Evolutionary conservation across 2,888 invertebrate genomes (phyloP).

Genomic region (Lacanobia wlatinum): DNA sequence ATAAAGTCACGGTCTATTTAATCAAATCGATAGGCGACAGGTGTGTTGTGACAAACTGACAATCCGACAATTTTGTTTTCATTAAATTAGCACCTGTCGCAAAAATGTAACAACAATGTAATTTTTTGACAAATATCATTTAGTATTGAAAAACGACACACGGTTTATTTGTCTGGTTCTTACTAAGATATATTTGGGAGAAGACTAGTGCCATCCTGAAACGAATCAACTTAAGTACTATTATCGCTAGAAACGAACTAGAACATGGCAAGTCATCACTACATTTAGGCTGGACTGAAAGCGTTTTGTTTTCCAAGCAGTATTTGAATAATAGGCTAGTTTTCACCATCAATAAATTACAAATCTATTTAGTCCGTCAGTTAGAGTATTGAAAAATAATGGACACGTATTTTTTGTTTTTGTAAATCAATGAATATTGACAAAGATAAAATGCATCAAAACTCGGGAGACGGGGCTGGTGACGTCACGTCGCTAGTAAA

Average conservation of each 20-base stretch:
- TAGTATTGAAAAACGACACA: background rate
- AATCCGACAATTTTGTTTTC: background rate
- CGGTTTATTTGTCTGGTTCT: background rate
- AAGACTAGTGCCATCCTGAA: background rate
- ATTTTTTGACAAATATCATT: no score
- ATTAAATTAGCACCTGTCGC: background rate
- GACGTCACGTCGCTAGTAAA: no score
- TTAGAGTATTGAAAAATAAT: no score
- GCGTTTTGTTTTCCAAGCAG: background rate
- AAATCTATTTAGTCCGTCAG: no score
- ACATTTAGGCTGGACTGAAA: background rate
- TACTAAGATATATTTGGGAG: background rate
- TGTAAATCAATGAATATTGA: no score
- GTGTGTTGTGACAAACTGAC: no score
- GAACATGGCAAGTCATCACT: background rate
- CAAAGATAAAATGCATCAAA: no score
- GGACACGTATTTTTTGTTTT: no score
- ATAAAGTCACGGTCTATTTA: background rate
- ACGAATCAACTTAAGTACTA: no score
- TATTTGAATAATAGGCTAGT: background rate
- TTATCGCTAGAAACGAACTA: background rate
- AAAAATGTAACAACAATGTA: background rate
- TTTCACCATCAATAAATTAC: no score
- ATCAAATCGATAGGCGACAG: no score
- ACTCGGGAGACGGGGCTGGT: no score